Evolutionary conservation across 2,797 vertebrate genomes (phyloP).

Genomic region (Spondyliosoma cantharus): DNA sequence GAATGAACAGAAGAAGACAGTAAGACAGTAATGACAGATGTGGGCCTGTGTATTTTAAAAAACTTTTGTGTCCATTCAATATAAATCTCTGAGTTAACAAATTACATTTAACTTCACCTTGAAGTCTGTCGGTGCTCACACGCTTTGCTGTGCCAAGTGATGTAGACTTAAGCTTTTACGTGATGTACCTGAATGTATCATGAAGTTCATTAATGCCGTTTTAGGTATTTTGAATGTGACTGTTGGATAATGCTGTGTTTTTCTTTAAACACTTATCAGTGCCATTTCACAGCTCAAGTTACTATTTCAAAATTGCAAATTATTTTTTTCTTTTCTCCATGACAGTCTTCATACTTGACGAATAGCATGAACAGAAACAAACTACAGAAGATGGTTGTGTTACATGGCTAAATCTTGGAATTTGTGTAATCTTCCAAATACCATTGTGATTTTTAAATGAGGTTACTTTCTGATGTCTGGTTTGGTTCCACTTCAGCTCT

Average conservation of each 20-base stretch:
- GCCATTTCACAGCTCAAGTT: not conserved
- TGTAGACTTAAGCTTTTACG: too few relatives aligned
- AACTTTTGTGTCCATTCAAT: too few relatives aligned
- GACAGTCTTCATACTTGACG: not conserved
- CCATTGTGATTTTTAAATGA: not conserved
- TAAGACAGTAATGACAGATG: too few relatives aligned
- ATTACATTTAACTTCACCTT: too few relatives aligned
- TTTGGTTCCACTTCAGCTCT: conserved; percentile 2
- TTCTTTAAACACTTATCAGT: not conserved
- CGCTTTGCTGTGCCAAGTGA: too few relatives aligned
- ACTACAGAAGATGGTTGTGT: not conserved
- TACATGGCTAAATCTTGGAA: not conserved
- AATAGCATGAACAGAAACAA: not conserved
- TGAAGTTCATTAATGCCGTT: not conserved
- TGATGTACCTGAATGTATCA: too few relatives aligned
- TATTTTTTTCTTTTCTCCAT: not conserved
- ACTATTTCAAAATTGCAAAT: not conserved
- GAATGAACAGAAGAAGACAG: not conserved
- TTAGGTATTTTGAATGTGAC: not conserved
- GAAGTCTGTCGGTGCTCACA: too few relatives aligned
- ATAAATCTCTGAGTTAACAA: too few relatives aligned
- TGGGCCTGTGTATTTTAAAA: too few relatives aligned
- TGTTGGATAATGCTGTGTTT: not conserved
- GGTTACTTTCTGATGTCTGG: not conserved
- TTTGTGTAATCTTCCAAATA: not conserved